These are phyloP conservation scores for Lymantria dispar DNA, from an alignment of 2,888 invertebrate species.

Conservation along the genomic window DNA sequence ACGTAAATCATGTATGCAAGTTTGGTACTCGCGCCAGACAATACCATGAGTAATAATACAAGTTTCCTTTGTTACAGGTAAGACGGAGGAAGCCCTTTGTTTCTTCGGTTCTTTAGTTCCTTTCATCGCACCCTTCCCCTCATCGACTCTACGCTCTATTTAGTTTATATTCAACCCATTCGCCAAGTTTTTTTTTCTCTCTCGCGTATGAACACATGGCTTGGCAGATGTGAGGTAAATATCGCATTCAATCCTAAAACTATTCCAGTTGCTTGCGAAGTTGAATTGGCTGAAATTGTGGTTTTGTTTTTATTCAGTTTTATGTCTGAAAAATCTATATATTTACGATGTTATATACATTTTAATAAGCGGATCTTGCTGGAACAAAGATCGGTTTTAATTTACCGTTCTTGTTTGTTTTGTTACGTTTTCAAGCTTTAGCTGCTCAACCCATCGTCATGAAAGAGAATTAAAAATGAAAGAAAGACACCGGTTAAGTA, in stretches of 20 bases:
- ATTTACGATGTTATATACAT: neutral
- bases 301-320: neutral
- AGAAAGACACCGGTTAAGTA: too few species aligned
- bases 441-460: too few species aligned
- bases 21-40: slow-evolving; percentile 28
- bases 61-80: slow-evolving; percentile 68
- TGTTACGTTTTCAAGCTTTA: too few species aligned
- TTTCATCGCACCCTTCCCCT: slow-evolving; percentile 26
- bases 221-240: slow-evolving; percentile 19
- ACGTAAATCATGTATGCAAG: slow-evolving; percentile 28
- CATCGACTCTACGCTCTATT: slow-evolving; percentile 23
- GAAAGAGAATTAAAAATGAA: too few species aligned
- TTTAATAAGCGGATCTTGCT: neutral
- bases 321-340: neutral
- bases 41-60: slow-evolving; percentile 43
- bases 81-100: slow-evolving; percentile 53
- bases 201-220: slow-evolving; percentile 8
- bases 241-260: neutral
- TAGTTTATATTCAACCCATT: slow-evolving; percentile 29
- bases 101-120: slow-evolving; percentile 27
- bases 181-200: slow-evolving; percentile 9
- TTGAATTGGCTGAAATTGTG: neutral
- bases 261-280: neutral
- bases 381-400: too few species aligned
- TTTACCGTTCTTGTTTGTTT: too few species aligned